phyloP scores from a whole-genome alignment of 1,140 invertebrate species.

The Gyrodactylus bullatarudis region DNA sequence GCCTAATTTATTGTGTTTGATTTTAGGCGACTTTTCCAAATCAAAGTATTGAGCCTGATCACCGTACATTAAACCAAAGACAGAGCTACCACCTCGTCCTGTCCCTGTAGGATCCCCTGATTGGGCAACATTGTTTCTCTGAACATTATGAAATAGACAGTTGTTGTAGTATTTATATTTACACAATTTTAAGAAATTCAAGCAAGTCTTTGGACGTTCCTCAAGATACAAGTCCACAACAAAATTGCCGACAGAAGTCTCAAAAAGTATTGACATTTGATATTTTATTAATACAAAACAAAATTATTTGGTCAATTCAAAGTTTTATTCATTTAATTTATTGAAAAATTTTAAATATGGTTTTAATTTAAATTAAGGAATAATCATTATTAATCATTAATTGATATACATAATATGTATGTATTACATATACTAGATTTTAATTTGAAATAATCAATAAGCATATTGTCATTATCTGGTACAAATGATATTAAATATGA shows the following conservation, averaged over 20 bases:
- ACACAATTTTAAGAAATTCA: conserved; percentile 87
- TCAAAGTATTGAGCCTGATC: conserved; percentile 46
- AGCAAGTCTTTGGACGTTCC: conserved; percentile 24
- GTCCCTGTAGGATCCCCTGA: conserved; percentile 73
- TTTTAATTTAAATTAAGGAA: too few species aligned
- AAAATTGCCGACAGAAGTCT: conserved; percentile 5
- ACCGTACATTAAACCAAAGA: conserved; percentile 12
- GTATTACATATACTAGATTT: too few species aligned
- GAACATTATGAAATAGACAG: conserved; percentile 45
- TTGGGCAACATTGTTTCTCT: conserved; percentile 70
- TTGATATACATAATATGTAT: too few species aligned
- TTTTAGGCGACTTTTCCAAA: conserved; percentile 50
- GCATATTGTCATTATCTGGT: too few species aligned
- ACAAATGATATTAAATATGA: too few species aligned
- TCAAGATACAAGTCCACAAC: background rate
- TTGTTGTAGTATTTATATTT: conserved; percentile 96
- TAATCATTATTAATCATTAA: too few species aligned
- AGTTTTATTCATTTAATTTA: too few species aligned
- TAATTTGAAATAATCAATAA: too few species aligned
- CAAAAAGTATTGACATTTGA: conserved; percentile 6
- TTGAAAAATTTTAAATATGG: too few species aligned
- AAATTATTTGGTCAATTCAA: too few species aligned
- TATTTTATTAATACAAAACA: too few species aligned
- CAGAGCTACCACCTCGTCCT: conserved; percentile 55
- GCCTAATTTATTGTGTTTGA: conserved; percentile 51